Evolutionary conservation across 1,140 invertebrate genomes (phyloP).

Genomic region (Zaprionus lachaisei): DNA sequence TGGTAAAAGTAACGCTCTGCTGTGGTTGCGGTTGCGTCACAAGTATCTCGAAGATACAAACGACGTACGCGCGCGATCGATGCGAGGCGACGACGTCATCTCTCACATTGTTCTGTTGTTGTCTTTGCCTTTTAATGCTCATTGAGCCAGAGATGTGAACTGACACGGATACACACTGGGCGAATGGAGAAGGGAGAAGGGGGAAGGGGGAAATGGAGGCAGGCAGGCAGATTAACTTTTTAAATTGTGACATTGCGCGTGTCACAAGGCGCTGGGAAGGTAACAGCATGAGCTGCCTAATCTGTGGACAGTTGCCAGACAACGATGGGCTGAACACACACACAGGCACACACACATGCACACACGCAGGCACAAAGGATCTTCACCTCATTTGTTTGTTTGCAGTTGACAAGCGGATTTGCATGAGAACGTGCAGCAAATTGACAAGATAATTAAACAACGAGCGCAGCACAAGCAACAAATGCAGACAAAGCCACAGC

Average conservation of each 20-base stretch:
- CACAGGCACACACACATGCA: background rate
- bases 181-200: no score
- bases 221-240: conserved; percentile 15
- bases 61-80: conserved; percentile 32
- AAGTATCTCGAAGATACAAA: conserved; percentile 51
- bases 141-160: background rate
- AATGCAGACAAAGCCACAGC: conserved; percentile 41
- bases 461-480: conserved; percentile 12
- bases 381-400: conserved; percentile 57
- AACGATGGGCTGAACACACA: conserved; percentile 2
- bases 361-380: background rate
- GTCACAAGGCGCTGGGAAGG: background rate
- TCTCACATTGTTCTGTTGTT: conserved; percentile 2
- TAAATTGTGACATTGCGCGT: conserved; percentile 37
- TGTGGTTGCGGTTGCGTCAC: conserved; percentile 49
- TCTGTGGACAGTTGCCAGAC: conserved; percentile 1
- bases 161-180: no score
- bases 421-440: conserved; percentile 64
- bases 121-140: background rate
- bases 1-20: background rate
- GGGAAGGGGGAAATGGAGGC: background rate
- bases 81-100: background rate
- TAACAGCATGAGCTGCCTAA: conserved; percentile 1
- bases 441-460: conserved; percentile 65
- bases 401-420: conserved; percentile 62